Evolutionary conservation across 2,888 invertebrate genomes (phyloP).

Genomic region (Melanchra persicariae): DNA sequence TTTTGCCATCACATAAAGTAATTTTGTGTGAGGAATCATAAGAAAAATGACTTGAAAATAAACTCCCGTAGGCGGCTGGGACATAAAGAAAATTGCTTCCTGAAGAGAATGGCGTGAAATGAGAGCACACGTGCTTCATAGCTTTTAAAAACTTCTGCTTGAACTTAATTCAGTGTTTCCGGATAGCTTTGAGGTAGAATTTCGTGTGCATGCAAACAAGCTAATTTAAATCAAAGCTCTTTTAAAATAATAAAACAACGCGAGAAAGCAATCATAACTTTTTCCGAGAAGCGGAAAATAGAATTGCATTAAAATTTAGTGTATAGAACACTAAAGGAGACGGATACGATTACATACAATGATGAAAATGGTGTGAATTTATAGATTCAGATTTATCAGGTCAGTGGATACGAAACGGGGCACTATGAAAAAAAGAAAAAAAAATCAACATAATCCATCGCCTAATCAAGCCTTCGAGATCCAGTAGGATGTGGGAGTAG

Average conservation of each 20-base stretch:
- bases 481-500: too few relatives aligned
- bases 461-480: too few relatives aligned
- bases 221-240: constrained; percentile 9
- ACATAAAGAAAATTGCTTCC: constrained; percentile 36
- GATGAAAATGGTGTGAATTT: too few relatives aligned
- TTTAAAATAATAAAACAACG: constrained; percentile 6
- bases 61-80: constrained; percentile 11
- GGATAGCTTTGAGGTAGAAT: constrained; percentile 2
- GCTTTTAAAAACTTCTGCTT: constrained; percentile 30
- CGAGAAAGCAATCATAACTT: background rate
- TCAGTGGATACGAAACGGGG: too few relatives aligned
- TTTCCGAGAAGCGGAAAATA: background rate
- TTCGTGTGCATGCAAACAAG: constrained; percentile 14
- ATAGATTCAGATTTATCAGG: too few relatives aligned
- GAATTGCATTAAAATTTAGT: background rate
- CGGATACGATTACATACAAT: too few relatives aligned
- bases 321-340: too few relatives aligned
- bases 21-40: background rate
- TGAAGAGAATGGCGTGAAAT: constrained; percentile 28
- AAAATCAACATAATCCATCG: too few relatives aligned
- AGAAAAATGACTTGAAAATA: constrained; percentile 19
- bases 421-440: too few relatives aligned
- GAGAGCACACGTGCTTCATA: constrained; percentile 18
- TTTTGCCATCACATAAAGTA: background rate
- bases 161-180: constrained; percentile 24